A percentile compares a stretch with the other conserved stretches of the same genome.
These are phyloP conservation scores for Manduca sexta DNA, from an alignment of 1,140 invertebrate species.

Conservation along the genomic window DNA sequence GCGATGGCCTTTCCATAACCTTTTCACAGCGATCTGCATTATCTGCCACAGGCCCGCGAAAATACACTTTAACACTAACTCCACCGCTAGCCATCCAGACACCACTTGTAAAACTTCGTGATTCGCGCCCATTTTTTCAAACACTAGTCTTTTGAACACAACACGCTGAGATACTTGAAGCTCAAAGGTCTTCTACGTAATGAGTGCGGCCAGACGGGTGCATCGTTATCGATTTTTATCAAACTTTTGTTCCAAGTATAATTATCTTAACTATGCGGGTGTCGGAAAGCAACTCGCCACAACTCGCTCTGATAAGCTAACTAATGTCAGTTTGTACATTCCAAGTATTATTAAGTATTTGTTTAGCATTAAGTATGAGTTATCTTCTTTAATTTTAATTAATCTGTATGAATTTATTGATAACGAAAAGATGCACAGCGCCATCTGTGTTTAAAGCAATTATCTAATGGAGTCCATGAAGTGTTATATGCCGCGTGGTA, in stretches of 20 bases:
- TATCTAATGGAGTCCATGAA: no score
- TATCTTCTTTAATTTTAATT: no score
- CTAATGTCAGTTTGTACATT: no score
- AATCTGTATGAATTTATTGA: no score
- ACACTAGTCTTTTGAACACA: background rate
- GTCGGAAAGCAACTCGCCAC: no score
- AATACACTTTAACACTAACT: slow-evolving; percentile 44
- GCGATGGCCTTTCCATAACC: slow-evolving; percentile 57
- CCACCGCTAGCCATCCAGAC: slow-evolving; percentile 49
- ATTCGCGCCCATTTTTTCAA: slow-evolving; percentile 35
- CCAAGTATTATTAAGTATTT: no score
- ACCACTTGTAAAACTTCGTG: slow-evolving; percentile 43
- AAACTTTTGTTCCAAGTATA: slow-evolving; percentile 18
- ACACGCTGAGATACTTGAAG: background rate
- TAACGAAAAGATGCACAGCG: no score
- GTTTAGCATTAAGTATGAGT: no score
- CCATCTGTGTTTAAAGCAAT: no score
- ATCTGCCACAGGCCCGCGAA: slow-evolving; percentile 55
- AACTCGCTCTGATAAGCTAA: no score
- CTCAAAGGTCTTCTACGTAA: slow-evolving; percentile 25
- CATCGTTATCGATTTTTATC: slow-evolving; percentile 34
- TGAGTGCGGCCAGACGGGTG: slow-evolving; percentile 8
- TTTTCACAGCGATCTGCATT: slow-evolving; percentile 40
- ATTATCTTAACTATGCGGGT: background rate
- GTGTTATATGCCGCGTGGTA: no score